Evolutionary conservation across 2,888 invertebrate species (phyloP).

Genomic region (Barypeithes pellucidus): DNA sequence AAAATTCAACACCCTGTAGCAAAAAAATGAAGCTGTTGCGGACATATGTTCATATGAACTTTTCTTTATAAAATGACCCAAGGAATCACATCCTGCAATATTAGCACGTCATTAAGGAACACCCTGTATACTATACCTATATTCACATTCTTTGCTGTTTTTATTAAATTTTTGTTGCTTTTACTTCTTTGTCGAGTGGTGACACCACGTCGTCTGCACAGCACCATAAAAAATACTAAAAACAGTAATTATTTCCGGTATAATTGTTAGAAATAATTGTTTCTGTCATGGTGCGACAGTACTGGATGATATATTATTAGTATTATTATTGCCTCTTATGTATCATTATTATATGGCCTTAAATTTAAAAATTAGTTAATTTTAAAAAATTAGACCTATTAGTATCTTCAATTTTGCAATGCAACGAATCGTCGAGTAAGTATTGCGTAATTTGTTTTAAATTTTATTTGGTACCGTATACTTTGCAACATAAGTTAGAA

Average conservation of each 20-base stretch:
- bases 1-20: too few species aligned
- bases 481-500: too few species aligned
- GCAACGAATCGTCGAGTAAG: neutral
- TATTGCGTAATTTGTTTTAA: too few species aligned
- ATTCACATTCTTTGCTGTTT: too few species aligned
- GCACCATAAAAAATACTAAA: conserved; percentile 15
- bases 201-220: conserved; percentile 3
- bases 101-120: too few species aligned
- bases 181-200: conserved; percentile 8
- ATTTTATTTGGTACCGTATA: too few species aligned
- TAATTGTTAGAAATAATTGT: conserved; percentile 22
- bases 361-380: neutral
- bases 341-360: conserved; percentile 13
- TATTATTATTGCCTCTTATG: conserved; percentile 8
- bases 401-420: neutral
- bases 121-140: too few species aligned
- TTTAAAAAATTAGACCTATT: neutral
- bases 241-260: conserved; percentile 31
- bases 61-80: too few species aligned
- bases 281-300: conserved; percentile 33
- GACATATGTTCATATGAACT: too few species aligned
- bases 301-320: conserved; percentile 15
- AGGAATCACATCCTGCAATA: too few species aligned
- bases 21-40: too few species aligned
- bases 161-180: conserved; percentile 3